These are phyloP conservation scores for Diplazon laetatorius DNA, from an alignment of 2,888 invertebrate genomes.

Conservation along the genomic window DNA sequence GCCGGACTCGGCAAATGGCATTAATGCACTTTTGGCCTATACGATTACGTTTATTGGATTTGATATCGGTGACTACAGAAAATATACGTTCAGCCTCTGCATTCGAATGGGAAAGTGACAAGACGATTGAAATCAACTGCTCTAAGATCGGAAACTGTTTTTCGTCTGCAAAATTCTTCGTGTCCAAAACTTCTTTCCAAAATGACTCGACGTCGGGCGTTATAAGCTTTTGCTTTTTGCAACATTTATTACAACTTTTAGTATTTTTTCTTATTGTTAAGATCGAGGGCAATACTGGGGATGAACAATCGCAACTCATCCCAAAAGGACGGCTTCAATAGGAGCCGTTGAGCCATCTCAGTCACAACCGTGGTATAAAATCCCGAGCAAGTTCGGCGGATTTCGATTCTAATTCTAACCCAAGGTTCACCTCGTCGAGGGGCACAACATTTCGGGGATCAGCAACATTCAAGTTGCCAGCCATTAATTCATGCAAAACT, in stretches of 20 bases:
- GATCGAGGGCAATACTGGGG: slow-evolving; percentile 17
- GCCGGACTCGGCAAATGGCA: slow-evolving; percentile 27
- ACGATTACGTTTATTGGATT: slow-evolving; percentile 50
- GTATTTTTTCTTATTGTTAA: too few species aligned
- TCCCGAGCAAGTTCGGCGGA: slow-evolving; percentile 7
- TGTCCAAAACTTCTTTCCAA: slow-evolving; percentile 20
- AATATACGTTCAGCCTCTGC: slow-evolving; percentile 60
- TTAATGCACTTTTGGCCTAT: slow-evolving; percentile 18
- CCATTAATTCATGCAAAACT: too few species aligned
- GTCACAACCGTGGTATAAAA: slow-evolving; percentile 17
- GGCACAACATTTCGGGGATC: too few species aligned
- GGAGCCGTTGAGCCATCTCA: slow-evolving; percentile 11
- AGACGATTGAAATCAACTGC: background rate
- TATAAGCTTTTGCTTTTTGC: slow-evolving; percentile 8
- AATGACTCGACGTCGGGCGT: slow-evolving; percentile 17
- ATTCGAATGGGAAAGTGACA: slow-evolving; percentile 53
- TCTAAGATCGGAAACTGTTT: slow-evolving; percentile 18
- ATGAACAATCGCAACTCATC: slow-evolving; percentile 16
- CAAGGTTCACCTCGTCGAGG: too few species aligned
- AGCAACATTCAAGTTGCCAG: too few species aligned
- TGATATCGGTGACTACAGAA: slow-evolving; percentile 59
- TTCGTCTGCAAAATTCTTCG: background rate
- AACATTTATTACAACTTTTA: too few species aligned
- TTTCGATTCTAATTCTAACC: too few species aligned
- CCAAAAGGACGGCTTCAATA: slow-evolving; percentile 12